Evolutionary conservation across 2,797 vertebrate genomes (phyloP), one percentile per base, ranked within the genome.

Genomic region (Lepilemur septentrionalis): DNA sequence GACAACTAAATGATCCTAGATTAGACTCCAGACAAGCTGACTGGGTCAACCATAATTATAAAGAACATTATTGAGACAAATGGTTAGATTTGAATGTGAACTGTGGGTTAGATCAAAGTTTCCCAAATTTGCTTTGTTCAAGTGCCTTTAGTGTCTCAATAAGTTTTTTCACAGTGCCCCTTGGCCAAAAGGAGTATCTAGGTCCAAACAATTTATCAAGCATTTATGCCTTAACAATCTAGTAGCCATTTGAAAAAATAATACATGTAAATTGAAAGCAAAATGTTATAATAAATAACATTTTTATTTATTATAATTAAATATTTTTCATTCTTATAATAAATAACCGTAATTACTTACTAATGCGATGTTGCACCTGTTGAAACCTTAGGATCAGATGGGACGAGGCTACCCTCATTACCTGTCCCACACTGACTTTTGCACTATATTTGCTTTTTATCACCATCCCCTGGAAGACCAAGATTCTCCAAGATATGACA

Each of bases 81-180:
- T 50, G 65, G 17, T 75, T 67, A 93, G 87, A 96, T 80, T n/a
- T 85, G 78, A 94, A 38, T 52, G 78, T 46, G 4, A 93, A 92
- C 32, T 93, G 23, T 86, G 55, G 3, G 28, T 89, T 81, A 59
- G 75, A 65, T 93, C 41, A 61, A 67, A n/a, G 22, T 91, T 75
- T 91, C 63, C 55, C 63, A 92, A 48, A 25, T 38, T 76, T 52
- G 92, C n/a, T 95, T 82, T 25, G 73, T 94, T 81, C 15, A 32
- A 18, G 25, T 12, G 28, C 8, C 10, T 38, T 73, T 55, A 73
- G 57, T 28, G 1, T 55, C 32, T 95, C 84, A 61, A 20, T 59
- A 7, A 72, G 50, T 28, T 50, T 70, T 86, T 87, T 94, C 70
- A 80, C 0, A 9, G 20, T 61, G 52, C 82, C 41, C 30, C 28